Percentiles rank a stretch among this genome's conserved stretches.
Evolutionary conservation across 2,113 vertebrate species (phyloP).

Genomic region (Craseonycteris thonglongyai): DNA sequence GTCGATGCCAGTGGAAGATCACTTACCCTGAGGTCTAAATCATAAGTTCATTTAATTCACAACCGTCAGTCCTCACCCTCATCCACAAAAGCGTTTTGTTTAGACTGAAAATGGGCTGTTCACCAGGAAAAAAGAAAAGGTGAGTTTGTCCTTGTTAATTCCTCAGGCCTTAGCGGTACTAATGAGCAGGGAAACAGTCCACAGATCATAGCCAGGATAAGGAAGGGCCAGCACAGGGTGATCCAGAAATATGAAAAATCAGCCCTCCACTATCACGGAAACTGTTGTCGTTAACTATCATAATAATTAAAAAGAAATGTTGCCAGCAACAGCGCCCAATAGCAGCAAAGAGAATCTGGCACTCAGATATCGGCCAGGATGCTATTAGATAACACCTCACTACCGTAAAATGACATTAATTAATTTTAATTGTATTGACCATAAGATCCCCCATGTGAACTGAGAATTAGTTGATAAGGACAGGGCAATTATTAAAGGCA

Average conservation of each 20-base stretch:
- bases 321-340: not conserved
- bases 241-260: not conserved
- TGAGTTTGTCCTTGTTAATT: not conserved
- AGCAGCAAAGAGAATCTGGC: not conserved
- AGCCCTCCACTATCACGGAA: not conserved
- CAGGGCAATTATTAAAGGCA: not conserved
- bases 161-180: not conserved
- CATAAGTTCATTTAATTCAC: not conserved
- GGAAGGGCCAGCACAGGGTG: not conserved
- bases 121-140: not conserved
- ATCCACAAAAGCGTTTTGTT: not conserved
- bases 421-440: constrained; percentile 28
- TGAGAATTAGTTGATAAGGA: constrained; percentile 26
- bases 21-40: not conserved
- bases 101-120: not conserved
- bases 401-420: not conserved
- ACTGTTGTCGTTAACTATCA: not conserved
- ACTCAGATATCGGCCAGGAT: not conserved
- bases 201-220: not conserved
- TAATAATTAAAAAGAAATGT: not conserved
- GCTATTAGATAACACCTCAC: not conserved
- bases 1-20: not conserved
- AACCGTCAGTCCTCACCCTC: not conserved
- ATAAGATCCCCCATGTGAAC: not conserved
- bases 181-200: not conserved